Evolutionary conservation across 2,113 vertebrate genomes (phyloP).

Genomic region (Ictalurus punctatus): DNA sequence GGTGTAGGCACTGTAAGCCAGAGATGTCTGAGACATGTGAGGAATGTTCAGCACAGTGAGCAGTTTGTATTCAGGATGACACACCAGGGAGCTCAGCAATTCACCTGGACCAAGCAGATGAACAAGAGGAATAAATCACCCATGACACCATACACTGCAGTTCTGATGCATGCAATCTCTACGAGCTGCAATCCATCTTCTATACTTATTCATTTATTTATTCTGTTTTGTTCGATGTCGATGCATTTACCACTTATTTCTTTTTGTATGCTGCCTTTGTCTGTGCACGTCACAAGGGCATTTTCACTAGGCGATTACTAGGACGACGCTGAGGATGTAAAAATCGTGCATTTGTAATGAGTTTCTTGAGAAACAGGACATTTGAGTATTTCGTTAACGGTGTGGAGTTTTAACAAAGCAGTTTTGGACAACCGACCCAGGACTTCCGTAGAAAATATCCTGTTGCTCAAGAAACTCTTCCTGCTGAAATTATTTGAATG

Average conservation of each 20-base stretch:
- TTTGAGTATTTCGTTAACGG: too few species aligned
- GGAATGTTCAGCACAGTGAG: slow-evolving; percentile 85
- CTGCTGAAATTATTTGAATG: too few species aligned
- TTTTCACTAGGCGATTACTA: background rate
- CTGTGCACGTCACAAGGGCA: background rate
- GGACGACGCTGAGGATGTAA: background rate
- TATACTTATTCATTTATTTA: background rate
- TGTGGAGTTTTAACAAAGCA: background rate
- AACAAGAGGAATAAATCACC: background rate
- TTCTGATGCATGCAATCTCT: background rate
- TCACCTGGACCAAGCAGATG: slow-evolving; percentile 76
- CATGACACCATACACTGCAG: background rate
- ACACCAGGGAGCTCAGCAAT: slow-evolving; percentile 80
- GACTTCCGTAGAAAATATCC: background rate
- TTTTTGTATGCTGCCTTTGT: background rate
- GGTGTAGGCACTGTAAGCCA: slow-evolving; percentile 85
- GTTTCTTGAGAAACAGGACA: background rate
- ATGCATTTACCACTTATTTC: background rate
- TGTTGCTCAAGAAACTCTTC: background rate
- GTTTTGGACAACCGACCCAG: background rate
- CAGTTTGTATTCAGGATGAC: slow-evolving; percentile 93
- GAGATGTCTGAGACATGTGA: slow-evolving; percentile 83
- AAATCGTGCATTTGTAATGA: background rate
- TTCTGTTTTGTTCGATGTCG: background rate
- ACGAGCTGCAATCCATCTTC: background rate